A percentile compares a stretch with the other conserved stretches of the same genome.
Conservation (phyloP, 1,140 invertebrate genomes). For the Phymastichus coffea region DNA sequence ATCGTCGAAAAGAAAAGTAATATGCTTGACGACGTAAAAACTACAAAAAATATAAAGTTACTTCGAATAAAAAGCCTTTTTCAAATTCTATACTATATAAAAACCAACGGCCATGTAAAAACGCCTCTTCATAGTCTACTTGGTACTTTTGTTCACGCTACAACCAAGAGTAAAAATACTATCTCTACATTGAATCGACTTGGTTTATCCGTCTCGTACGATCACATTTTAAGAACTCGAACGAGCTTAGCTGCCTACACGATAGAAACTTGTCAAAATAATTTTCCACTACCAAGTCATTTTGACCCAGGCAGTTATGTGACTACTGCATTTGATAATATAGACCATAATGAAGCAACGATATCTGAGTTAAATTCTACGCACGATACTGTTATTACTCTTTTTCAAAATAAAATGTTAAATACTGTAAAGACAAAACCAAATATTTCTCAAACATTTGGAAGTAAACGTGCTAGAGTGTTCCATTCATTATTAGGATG, state of each 20-base stretch:
- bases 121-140: neutral
- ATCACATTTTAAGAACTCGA: neutral
- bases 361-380: conserved; percentile 19
- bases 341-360: conserved; percentile 27
- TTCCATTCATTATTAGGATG: neutral
- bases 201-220: neutral
- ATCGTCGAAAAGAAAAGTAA: too few species aligned
- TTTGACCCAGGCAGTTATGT: conserved; percentile 8
- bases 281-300: conserved; percentile 19
- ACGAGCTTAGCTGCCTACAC: neutral
- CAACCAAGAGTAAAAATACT: neutral
- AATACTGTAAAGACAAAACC: too few species aligned
- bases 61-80: too few species aligned
- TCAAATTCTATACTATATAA: neutral
- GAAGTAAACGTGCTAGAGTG: neutral
- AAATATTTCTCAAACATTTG: neutral
- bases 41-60: too few species aligned
- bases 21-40: neutral
- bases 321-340: conserved; percentile 25
- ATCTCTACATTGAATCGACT: neutral
- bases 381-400: too few species aligned
- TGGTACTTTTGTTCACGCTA: neutral
- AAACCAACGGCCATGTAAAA: neutral
- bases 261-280: too few species aligned
- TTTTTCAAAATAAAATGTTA: too few species aligned